Evolutionary conservation across 2,113 vertebrate species (phyloP).

Genomic region (Tretioscincus oriximinensis): DNA sequence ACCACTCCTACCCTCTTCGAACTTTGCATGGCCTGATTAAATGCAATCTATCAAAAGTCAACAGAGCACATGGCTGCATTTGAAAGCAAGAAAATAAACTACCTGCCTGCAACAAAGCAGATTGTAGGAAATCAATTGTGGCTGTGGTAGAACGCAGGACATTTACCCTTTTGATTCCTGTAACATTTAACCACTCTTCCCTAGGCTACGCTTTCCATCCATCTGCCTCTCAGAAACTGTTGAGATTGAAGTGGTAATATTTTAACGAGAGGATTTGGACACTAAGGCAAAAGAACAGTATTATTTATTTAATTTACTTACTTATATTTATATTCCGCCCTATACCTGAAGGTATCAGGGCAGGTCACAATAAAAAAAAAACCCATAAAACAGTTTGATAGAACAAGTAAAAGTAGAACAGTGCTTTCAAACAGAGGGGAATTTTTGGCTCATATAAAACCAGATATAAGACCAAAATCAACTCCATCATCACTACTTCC

Average conservation of each 20-base stretch:
- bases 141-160: not conserved
- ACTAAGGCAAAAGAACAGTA: not conserved
- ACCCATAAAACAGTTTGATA: too few species aligned
- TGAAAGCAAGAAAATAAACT: not conserved
- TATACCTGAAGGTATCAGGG: too few species aligned
- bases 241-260: not conserved
- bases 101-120: not conserved
- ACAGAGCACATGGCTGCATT: constrained; percentile 8
- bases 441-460: too few species aligned
- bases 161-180: constrained; percentile 14
- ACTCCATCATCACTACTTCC: too few species aligned
- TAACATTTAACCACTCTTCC: not conserved
- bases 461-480: too few species aligned
- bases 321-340: too few species aligned
- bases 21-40: constrained; percentile 7
- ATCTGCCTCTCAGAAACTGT: not conserved
- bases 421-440: too few species aligned
- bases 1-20: not conserved
- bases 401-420: too few species aligned
- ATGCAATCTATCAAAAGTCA: not conserved
- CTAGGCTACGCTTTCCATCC: not conserved
- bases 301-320: not conserved
- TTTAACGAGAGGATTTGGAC: not conserved
- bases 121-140: not conserved
- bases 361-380: too few species aligned